Evolutionary conservation across 2,113 vertebrate genomes (phyloP).

Genomic region (Notiomystis cincta): DNA sequence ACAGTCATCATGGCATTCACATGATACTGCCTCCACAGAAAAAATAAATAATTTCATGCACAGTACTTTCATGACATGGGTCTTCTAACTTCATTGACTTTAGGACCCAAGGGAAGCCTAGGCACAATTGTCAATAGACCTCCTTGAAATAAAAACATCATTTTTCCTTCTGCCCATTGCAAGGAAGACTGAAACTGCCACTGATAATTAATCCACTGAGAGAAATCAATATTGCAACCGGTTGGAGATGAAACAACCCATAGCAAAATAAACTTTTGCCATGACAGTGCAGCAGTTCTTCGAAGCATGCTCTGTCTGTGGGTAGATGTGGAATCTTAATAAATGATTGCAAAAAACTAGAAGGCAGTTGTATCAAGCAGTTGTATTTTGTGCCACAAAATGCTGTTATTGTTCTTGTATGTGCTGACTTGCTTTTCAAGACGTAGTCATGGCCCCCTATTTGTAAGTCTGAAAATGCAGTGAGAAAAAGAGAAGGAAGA

Average conservation of each 20-base stretch:
- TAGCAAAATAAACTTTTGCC: slow-evolving; percentile 70
- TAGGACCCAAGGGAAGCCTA: slow-evolving; percentile 58
- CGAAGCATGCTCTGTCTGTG: not conserved
- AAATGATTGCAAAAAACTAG: not conserved
- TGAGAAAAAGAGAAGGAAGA: not conserved
- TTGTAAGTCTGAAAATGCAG: not conserved
- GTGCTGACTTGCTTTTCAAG: not conserved
- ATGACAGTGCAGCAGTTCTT: slow-evolving; percentile 26
- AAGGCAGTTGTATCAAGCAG: slow-evolving; percentile 9
- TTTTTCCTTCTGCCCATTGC: slow-evolving; percentile 73
- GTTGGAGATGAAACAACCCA: slow-evolving; percentile 72
- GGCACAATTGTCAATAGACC: slow-evolving; percentile 65
- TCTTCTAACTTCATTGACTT: slow-evolving; percentile 54
- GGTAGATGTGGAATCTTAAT: slow-evolving; percentile 37
- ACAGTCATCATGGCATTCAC: not conserved
- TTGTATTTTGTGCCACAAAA: slow-evolving; percentile 13
- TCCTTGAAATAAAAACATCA: slow-evolving; percentile 76
- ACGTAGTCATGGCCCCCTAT: not conserved
- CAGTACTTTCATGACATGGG: slow-evolving; percentile 28
- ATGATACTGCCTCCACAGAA: not conserved
- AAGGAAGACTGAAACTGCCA: slow-evolving; percentile 69
- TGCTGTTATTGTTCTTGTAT: slow-evolving; percentile 39
- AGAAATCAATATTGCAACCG: slow-evolving; percentile 76
- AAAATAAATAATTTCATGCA: slow-evolving; percentile 59
- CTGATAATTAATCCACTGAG: slow-evolving; percentile 77